Conservation (phyloP, 1,140 invertebrate genomes). For the Eumeta japonica region DNA sequence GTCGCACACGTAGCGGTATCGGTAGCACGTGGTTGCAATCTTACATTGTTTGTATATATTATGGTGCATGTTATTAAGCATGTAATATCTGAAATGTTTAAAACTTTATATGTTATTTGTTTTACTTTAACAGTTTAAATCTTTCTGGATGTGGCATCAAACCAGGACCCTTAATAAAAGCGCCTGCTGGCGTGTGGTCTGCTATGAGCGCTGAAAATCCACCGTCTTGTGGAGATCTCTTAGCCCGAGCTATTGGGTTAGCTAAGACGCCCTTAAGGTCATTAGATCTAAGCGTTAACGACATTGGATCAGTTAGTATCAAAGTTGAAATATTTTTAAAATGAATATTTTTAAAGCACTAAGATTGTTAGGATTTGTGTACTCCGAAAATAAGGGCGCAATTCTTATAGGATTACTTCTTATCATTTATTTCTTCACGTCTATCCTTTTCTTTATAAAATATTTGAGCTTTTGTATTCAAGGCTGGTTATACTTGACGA, state of each 20-base stretch:
- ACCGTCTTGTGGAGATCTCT: conserved; percentile 44
- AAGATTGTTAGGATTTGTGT: neutral
- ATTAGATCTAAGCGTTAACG: conserved; percentile 47
- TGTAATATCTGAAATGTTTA: neutral
- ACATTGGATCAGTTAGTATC: conserved; percentile 40
- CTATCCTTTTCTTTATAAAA: too few species aligned
- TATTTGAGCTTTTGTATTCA: too few species aligned
- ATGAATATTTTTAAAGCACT: neutral
- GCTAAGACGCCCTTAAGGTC: conserved; percentile 42
- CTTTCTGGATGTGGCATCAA: conserved; percentile 47
- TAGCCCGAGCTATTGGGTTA: conserved; percentile 44
- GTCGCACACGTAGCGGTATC: conserved; percentile 43
- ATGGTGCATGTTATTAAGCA: too few species aligned
- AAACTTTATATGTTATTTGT: neutral
- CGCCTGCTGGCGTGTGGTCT: conserved; percentile 45
- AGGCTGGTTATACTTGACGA: too few species aligned
- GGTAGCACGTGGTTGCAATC: conserved; percentile 47
- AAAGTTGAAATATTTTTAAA: too few species aligned
- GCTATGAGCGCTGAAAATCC: conserved; percentile 41
- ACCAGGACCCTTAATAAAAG: conserved; percentile 28
- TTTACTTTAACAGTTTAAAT: conserved; percentile 26
- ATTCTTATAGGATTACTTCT: conserved; percentile 5
- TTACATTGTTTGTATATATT: conserved; percentile 31
- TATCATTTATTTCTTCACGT: too few species aligned
- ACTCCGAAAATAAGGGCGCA: too few species aligned